A percentile compares a stretch with the other conserved stretches of the same genome.
These are phyloP conservation scores for Fundulus diaphanus DNA, from an alignment of 2,797 vertebrate species.

Conservation along the genomic window DNA sequence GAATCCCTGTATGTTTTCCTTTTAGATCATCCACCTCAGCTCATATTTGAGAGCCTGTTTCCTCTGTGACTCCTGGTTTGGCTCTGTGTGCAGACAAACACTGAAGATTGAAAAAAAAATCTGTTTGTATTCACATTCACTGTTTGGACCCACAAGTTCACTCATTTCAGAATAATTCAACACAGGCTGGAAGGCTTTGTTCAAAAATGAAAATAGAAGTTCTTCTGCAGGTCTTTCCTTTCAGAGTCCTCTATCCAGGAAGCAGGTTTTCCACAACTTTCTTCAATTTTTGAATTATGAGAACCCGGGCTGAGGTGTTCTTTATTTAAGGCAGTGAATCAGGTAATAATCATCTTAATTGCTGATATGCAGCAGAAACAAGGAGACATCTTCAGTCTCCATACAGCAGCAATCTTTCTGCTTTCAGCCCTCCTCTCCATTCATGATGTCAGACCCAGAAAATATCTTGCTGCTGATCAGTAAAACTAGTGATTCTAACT, in stretches of 20 bases:
- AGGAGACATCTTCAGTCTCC: too few relatives aligned
- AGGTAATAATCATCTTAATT: background rate
- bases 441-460: background rate
- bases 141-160: background rate
- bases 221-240: background rate
- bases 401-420: background rate
- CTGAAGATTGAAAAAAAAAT: background rate
- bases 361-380: background rate
- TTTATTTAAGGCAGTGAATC: background rate
- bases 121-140: background rate
- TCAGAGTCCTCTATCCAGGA: background rate
- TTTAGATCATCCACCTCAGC: background rate
- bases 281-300: background rate
- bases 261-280: background rate
- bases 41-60: background rate
- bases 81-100: background rate
- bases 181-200: background rate
- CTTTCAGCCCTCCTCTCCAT: conserved; percentile 13
- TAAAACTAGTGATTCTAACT: background rate
- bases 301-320: background rate
- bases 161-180: background rate
- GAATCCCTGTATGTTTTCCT: background rate
- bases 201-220: background rate
- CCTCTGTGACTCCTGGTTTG: background rate
- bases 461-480: background rate